Percentiles rank a stretch among this genome's conserved stretches.
Evolutionary conservation across 2,888 invertebrate genomes (phyloP).

Genomic region (Rhodophaea formosa): DNA sequence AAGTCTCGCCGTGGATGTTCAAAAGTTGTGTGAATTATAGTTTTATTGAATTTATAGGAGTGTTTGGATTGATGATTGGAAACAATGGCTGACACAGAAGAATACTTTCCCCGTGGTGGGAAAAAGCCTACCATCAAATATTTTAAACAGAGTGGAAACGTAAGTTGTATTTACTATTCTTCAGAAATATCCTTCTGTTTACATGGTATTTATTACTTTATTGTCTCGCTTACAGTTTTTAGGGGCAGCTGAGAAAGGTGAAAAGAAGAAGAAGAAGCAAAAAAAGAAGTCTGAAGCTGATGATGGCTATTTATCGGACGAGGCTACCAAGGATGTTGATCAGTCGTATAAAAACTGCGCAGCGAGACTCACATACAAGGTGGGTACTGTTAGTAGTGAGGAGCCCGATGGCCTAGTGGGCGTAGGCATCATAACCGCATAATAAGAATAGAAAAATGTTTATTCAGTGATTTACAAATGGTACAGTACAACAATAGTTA

Average conservation of each 20-base stretch:
- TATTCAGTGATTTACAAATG: too few species aligned
- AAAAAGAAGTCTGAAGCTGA: constrained; percentile 65
- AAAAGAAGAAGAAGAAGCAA: constrained; percentile 60
- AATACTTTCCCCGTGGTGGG: constrained; percentile 81
- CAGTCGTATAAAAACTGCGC: constrained; percentile 61
- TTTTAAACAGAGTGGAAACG: constrained; percentile 70
- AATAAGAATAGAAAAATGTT: too few species aligned
- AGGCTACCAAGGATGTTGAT: constrained; percentile 51
- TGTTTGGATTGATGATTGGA: too few species aligned
- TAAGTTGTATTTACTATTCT: constrained; percentile 36
- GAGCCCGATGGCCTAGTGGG: too few species aligned
- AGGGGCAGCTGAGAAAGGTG: constrained; percentile 64
- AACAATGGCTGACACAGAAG: constrained; percentile 70
- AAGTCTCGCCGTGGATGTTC: constrained; percentile 23
- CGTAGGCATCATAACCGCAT: too few species aligned
- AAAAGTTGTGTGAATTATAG: constrained; percentile 18
- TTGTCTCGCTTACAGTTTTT: constrained; percentile 50
- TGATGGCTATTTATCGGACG: constrained; percentile 72
- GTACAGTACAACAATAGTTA: too few species aligned
- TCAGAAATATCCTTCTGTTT: constrained; percentile 3
- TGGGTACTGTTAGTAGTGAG: too few species aligned
- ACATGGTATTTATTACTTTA: not conserved
- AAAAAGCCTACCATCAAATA: constrained; percentile 68
- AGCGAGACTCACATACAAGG: constrained; percentile 57
- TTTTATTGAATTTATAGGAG: too few species aligned